phyloP scores from a whole-genome alignment of 2,113 vertebrate genomes.

The Brachyhypopomus occidentalis region DNA sequence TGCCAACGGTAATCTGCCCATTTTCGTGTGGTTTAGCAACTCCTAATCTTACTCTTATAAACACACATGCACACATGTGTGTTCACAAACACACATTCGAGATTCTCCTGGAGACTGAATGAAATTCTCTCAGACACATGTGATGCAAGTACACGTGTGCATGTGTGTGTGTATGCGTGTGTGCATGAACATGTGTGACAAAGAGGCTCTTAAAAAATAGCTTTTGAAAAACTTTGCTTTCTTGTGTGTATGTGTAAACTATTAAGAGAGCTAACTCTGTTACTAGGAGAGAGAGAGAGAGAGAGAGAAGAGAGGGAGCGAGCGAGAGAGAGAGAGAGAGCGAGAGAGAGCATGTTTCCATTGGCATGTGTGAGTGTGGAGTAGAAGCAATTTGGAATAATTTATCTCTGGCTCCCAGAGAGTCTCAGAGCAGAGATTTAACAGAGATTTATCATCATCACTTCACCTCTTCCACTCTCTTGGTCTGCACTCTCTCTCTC shows the following conservation, averaged over 20 bases:
- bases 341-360: neutral
- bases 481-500: slow-evolving; percentile 1
- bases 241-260: neutral
- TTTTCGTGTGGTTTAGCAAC: slow-evolving; percentile 19
- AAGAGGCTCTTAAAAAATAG: too few relatives aligned
- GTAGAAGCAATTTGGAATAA: neutral
- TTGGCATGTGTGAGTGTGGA: neutral
- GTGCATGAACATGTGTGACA: neutral
- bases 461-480: neutral
- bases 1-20: slow-evolving; percentile 16
- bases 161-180: neutral
- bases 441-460: neutral
- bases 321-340: neutral
- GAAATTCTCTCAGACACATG: neutral
- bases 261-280: neutral
- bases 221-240: too few relatives aligned
- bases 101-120: neutral
- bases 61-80: slow-evolving; percentile 1
- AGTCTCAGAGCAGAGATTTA: slow-evolving; percentile 1
- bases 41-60: neutral
- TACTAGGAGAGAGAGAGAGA: neutral
- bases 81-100: neutral
- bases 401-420: slow-evolving; percentile 2
- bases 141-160: neutral
- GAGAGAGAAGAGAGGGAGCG: neutral